Percentiles rank a stretch among this genome's conserved stretches.
Evolutionary conservation across 2,888 invertebrate genomes (phyloP).

Genomic region (Tetrapedia diversipes): DNA sequence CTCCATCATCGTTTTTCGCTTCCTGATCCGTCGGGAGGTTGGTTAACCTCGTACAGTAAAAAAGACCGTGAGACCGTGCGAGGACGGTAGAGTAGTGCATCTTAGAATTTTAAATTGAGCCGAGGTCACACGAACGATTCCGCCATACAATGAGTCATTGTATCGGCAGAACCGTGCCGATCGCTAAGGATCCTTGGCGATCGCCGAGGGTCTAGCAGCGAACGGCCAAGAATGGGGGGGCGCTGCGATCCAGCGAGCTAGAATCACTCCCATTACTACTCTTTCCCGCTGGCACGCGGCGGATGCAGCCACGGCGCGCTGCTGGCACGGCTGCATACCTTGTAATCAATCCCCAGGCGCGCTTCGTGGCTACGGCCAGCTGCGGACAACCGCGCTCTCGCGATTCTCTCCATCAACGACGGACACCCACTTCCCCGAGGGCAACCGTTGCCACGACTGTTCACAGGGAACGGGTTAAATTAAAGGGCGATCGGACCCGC

Average conservation of each 20-base stretch:
- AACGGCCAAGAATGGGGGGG: too few relatives aligned
- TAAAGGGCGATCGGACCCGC: constrained; percentile 21
- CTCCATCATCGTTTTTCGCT: background rate
- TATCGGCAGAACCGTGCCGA: too few relatives aligned
- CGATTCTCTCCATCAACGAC: constrained; percentile 6
- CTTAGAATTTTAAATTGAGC: too few relatives aligned
- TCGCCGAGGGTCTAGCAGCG: background rate
- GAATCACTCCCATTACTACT: constrained; percentile 27
- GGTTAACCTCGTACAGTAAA: too few relatives aligned
- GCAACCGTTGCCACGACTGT: background rate
- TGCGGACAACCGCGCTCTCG: constrained; percentile 23
- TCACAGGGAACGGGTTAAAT: constrained; percentile 16
- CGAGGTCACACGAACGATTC: too few relatives aligned
- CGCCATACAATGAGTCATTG: background rate
- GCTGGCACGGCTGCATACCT: constrained; percentile 56
- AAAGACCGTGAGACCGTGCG: background rate
- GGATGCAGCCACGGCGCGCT: constrained; percentile 26
- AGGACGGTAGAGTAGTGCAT: background rate
- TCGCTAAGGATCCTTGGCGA: too few relatives aligned
- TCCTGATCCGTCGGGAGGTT: background rate
- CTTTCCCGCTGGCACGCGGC: background rate
- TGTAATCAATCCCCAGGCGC: constrained; percentile 73
- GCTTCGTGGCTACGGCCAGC: constrained; percentile 9
- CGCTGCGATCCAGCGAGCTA: too few relatives aligned
- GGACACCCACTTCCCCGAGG: background rate